Evolutionary conservation across 2,113 vertebrate species (phyloP).

Genomic region (Ammospiza caudacuta): DNA sequence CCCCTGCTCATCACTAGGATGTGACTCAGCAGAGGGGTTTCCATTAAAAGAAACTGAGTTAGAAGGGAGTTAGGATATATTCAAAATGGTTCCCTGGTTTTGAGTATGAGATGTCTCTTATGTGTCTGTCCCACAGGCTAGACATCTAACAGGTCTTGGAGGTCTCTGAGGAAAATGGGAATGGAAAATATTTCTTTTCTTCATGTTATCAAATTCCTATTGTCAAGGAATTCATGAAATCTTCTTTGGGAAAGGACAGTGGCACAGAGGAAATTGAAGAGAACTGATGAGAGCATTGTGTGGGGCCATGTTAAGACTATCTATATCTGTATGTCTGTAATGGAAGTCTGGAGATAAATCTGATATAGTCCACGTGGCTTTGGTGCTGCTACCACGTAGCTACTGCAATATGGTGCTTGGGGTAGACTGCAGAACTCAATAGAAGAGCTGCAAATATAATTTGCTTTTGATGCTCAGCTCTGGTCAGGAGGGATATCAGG

Average conservation of each 20-base stretch:
- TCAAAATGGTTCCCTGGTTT: background rate
- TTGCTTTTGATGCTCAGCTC: background rate
- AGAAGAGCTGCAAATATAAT: background rate
- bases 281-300: background rate
- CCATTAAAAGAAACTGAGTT: background rate
- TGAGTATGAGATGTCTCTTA: background rate
- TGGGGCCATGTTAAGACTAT: background rate
- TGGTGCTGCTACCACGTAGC: background rate
- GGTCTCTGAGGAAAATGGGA: background rate
- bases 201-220: background rate
- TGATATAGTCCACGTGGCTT: background rate
- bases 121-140: background rate
- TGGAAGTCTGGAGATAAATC: background rate
- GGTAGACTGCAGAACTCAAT: background rate
- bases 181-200: background rate
- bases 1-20: background rate
- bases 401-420: background rate
- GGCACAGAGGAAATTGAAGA: background rate
- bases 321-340: background rate
- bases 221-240: background rate
- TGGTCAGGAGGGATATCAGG: background rate
- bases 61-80: background rate
- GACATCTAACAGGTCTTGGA: background rate
- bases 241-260: background rate
- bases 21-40: conserved; percentile 13